Conservation (phyloP, 2,888 invertebrate species). For the Cephonodes hylas region DNA sequence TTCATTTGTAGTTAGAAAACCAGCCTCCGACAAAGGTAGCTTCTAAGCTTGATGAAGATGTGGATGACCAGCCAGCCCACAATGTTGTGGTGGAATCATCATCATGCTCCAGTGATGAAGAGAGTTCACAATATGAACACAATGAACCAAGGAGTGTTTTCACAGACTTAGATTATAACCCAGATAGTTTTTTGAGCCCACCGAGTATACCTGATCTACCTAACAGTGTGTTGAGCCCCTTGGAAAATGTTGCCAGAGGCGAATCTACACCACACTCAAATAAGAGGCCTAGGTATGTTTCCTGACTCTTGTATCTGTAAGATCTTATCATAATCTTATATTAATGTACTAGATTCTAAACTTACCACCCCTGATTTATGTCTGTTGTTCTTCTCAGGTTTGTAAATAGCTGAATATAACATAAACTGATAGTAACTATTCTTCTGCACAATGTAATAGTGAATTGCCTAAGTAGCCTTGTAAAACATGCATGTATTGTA, state of each 20-base stretch:
- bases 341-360: background rate
- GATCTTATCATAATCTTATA: background rate
- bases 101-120: constrained; percentile 71
- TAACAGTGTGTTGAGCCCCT: constrained; percentile 69
- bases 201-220: constrained; percentile 70
- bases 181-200: constrained; percentile 75
- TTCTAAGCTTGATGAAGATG: constrained; percentile 50
- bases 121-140: constrained; percentile 52
- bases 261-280: constrained; percentile 76
- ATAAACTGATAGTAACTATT: background rate
- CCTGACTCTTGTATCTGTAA: no score
- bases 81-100: constrained; percentile 73
- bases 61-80: constrained; percentile 57
- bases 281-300: constrained; percentile 66
- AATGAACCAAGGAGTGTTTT: constrained; percentile 63
- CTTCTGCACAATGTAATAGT: background rate
- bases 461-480: background rate
- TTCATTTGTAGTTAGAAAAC: constrained; percentile 67
- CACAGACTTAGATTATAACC: constrained; percentile 71
- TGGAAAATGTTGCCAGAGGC: constrained; percentile 76
- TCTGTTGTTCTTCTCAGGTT: background rate
- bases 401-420: background rate
- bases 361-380: no score
- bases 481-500: background rate
- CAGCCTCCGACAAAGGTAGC: constrained; percentile 68